These are phyloP conservation scores for Aphelenchoides avenae DNA, from an alignment of 1,140 invertebrate species.

Conservation along the genomic window DNA sequence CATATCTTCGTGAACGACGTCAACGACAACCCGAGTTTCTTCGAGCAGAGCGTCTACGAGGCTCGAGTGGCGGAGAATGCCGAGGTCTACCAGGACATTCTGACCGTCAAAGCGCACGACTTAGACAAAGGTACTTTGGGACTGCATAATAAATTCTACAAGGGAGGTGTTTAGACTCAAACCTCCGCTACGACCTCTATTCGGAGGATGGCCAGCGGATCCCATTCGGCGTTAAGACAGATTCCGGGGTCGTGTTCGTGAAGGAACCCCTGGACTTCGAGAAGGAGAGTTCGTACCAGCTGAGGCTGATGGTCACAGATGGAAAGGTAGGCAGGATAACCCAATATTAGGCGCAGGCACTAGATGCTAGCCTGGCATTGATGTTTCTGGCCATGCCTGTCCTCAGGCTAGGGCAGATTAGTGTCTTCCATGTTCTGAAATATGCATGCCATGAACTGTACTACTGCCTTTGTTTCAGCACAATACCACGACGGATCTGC, in stretches of 20 bases:
- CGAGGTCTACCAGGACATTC: conserved; percentile 45
- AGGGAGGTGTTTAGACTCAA: conserved; percentile 76
- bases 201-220: conserved; percentile 74
- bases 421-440: no score
- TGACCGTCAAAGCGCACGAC: conserved; percentile 52
- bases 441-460: no score
- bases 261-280: conserved; percentile 91
- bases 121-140: conserved; percentile 42
- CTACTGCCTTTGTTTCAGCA: no score
- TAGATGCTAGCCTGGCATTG: no score
- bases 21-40: conserved; percentile 82
- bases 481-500: conserved; percentile 85
- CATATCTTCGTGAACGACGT: conserved; percentile 54
- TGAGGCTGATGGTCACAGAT: conserved; percentile 85
- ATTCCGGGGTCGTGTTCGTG: conserved; percentile 79
- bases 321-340: no score
- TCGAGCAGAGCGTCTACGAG: conserved; percentile 82
- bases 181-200: conserved; percentile 81
- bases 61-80: conserved; percentile 81
- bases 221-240: conserved; percentile 81
- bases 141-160: neutral
- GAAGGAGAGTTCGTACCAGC: conserved; percentile 79
- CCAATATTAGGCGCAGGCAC: no score
- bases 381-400: no score
- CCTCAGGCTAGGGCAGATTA: no score